A percentile compares a stretch with the other conserved stretches of the same genome.
Evolutionary conservation across 2,888 invertebrate genomes (phyloP).

Genomic region (Ophion ventricosus): DNA sequence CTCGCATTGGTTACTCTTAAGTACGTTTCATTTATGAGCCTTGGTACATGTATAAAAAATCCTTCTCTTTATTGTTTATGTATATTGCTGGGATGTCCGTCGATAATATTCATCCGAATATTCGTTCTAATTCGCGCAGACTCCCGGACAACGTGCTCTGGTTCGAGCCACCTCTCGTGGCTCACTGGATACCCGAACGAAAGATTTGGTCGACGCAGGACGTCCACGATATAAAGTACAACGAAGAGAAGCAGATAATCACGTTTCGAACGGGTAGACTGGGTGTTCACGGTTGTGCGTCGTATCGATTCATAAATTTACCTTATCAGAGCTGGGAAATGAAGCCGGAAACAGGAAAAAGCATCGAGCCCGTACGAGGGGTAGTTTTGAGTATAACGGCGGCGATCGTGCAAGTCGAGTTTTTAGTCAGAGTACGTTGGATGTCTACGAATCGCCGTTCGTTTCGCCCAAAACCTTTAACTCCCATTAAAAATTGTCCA

Average conservation of each 20-base stretch:
- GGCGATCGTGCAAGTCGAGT: conserved; percentile 85
- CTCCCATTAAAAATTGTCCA: not conserved
- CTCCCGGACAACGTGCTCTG: conserved; percentile 89
- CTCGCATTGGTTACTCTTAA: conserved; percentile 89
- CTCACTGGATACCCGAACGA: conserved; percentile 88
- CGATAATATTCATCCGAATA: not conserved
- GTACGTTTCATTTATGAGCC: conserved; percentile 83
- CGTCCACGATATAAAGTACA: conserved; percentile 91
- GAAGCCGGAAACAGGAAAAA: conserved; percentile 87
- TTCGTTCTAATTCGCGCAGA: conserved; percentile 79
- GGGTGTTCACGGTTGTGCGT: conserved; percentile 87
- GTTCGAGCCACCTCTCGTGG: conserved; percentile 91
- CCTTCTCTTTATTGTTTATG: not conserved
- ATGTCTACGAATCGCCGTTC: not conserved
- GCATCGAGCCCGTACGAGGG: conserved; percentile 77
- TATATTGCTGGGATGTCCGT: not conserved
- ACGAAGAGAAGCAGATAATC: conserved; percentile 92
- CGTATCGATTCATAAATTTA: conserved; percentile 90
- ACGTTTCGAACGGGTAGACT: conserved; percentile 90
- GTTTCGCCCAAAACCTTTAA: not conserved
- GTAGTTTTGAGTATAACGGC: conserved; percentile 85
- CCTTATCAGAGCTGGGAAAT: conserved; percentile 95
- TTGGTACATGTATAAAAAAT: not conserved
- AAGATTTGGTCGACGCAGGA: conserved; percentile 88
- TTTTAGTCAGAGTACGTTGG: conserved; percentile 82